Base-by-base conservation (phyloP, 2,888 invertebrate species). In the Agrochola circellaris region DNA sequence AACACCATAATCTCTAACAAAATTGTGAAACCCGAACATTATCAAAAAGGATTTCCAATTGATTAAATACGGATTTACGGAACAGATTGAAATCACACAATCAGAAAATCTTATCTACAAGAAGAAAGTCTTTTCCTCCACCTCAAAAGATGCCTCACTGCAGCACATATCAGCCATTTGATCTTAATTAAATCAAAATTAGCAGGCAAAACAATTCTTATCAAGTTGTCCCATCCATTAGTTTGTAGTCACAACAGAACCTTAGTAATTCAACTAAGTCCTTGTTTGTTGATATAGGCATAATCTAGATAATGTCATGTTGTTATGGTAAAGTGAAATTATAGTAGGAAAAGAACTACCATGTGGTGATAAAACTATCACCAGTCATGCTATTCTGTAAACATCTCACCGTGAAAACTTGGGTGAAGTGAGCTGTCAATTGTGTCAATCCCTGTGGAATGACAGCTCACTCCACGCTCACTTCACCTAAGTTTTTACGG, bases 151-250 rank as follows among this genome's bases (percentile, higher is more conserved):
- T 48, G 38, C 51, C 34, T 64, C 6, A 30, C 13, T 67, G 54
- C 20, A 61, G 30, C 23, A 23, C 51, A n/a, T 65, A 82, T 84
- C 71, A 20, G 38, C 15, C 64, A 30, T 54, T 79, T n/a, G 51
- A 85, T 85, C 70, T 79, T 82, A 82, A 82, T 79, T 68, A 65
- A 85, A 82, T 77, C 75, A 73, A 77, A 75, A 64, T 84, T 75
- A 60, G 76, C 66, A 70, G 66, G 74, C 73, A 66, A 75, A 83
- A 78, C 73, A 74, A 54, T 51, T 61, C 70, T 65, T 67, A 81
- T 83, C 60, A 8, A 30, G 64, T 34, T 60, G 42, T 64, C 48
- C 70, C 69, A 71, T 81, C 56, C 17, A 74, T 83, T 77, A 67
- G 48, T 70, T 77, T 45, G 51, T 13, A 56, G 42, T 60, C n/a